A percentile compares a stretch with the other conserved stretches of the same genome.
Evolutionary conservation across 2,797 vertebrate genomes (phyloP).

Genomic region (Platyrinchus mystaceus): DNA sequence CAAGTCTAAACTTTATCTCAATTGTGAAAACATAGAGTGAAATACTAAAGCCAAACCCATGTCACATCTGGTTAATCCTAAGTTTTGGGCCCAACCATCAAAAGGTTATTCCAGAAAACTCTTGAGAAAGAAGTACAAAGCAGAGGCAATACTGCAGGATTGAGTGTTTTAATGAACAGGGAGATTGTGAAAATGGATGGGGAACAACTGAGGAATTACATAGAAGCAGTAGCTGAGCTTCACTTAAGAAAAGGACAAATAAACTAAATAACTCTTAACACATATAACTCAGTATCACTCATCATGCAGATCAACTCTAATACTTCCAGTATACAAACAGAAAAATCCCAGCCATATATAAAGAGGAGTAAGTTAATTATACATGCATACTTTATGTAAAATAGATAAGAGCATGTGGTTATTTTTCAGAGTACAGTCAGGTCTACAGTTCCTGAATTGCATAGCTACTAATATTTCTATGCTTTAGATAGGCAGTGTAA

Average conservation of each 20-base stretch:
- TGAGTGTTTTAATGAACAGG: neutral
- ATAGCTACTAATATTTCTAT: neutral
- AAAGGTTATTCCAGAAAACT: neutral
- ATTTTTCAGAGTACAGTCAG: neutral
- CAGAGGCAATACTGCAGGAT: neutral
- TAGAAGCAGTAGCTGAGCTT: neutral
- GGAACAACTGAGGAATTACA: neutral
- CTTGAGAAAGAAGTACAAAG: neutral
- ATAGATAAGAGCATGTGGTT: neutral
- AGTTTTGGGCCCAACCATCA: neutral
- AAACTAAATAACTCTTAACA: neutral
- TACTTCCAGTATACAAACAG: neutral
- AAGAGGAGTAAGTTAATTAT: neutral
- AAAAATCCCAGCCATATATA: neutral
- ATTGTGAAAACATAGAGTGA: neutral
- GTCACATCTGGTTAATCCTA: neutral
- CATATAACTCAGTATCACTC: fast-evolving
- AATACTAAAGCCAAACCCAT: neutral
- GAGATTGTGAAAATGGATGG: neutral
- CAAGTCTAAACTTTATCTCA: neutral
- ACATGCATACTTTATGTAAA: neutral
- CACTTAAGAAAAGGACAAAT: neutral
- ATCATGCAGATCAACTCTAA: neutral
- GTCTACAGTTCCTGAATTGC: neutral
- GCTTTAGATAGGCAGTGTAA: neutral